phyloP scores from a whole-genome alignment of 2,888 invertebrate species.

The Pachliopta kotzebuea region DNA sequence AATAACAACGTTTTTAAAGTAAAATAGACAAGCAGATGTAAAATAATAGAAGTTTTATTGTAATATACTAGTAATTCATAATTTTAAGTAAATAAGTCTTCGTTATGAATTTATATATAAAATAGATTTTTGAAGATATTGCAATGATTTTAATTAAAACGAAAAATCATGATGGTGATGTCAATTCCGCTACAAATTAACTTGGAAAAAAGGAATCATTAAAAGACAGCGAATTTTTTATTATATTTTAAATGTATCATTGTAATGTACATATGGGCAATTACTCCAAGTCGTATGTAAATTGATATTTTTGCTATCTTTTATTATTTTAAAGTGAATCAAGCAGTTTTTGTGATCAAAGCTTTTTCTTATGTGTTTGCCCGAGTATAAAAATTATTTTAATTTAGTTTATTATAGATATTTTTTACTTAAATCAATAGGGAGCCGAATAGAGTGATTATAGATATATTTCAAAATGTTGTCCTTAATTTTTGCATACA shows the following conservation, averaged over 20 bases:
- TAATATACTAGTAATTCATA: background rate
- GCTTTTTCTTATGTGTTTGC: too few relatives aligned
- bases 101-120: background rate
- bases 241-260: background rate
- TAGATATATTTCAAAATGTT: too few relatives aligned
- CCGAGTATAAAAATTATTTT: too few relatives aligned
- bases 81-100: too few relatives aligned
- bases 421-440: too few relatives aligned
- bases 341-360: background rate
- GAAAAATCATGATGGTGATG: constrained; percentile 21
- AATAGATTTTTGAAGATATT: background rate
- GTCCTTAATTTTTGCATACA: background rate
- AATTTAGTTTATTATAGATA: too few relatives aligned
- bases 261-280: background rate
- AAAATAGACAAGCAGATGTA: constrained; percentile 16
- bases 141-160: constrained; percentile 1
- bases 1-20: too few relatives aligned
- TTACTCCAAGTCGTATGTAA: background rate
- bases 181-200: constrained; percentile 20
- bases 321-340: too few relatives aligned
- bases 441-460: too few relatives aligned
- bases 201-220: constrained; percentile 17
- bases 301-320: background rate
- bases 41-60: background rate
- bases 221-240: background rate